Conservation (phyloP, 2,888 invertebrate species). For the Lapara coniferarum region DNA sequence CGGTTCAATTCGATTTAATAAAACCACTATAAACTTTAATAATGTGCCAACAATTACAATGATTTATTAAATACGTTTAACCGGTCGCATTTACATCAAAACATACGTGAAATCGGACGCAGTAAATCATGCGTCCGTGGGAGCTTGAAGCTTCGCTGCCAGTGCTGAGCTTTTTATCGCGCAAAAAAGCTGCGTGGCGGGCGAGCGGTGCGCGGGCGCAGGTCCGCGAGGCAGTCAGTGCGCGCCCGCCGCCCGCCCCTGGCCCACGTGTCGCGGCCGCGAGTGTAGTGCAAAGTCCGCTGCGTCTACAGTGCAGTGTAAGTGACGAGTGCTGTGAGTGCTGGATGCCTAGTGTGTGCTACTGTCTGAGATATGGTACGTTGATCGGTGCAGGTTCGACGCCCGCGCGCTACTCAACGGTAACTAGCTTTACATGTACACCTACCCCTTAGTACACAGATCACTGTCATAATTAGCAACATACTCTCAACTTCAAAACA, state of each 20-base stretch:
- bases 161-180: slow-evolving; percentile 68
- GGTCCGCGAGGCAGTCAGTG: slow-evolving; percentile 50
- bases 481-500: too few relatives aligned
- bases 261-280: slow-evolving; percentile 47
- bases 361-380: slow-evolving; percentile 49
- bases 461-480: too few relatives aligned
- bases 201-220: slow-evolving; percentile 50
- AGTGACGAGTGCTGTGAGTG: slow-evolving; percentile 12
- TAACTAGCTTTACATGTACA: background rate
- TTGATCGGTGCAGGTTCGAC: slow-evolving; percentile 68
- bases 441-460: background rate
- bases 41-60: background rate
- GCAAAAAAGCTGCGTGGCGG: slow-evolving; percentile 61
- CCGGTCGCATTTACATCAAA: slow-evolving; percentile 1
- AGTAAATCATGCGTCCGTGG: background rate
- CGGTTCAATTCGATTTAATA: slow-evolving; percentile 30
- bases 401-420: slow-evolving; percentile 37
- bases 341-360: slow-evolving; percentile 29
- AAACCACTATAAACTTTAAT: background rate
- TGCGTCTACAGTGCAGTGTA: slow-evolving; percentile 18
- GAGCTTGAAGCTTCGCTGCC: background rate
- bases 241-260: slow-evolving; percentile 58
- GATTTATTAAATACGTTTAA: background rate
- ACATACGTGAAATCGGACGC: background rate
- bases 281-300: slow-evolving; percentile 31